Base-by-base conservation (phyloP, 2,113 vertebrate species). In the Nanger granti region DNA sequence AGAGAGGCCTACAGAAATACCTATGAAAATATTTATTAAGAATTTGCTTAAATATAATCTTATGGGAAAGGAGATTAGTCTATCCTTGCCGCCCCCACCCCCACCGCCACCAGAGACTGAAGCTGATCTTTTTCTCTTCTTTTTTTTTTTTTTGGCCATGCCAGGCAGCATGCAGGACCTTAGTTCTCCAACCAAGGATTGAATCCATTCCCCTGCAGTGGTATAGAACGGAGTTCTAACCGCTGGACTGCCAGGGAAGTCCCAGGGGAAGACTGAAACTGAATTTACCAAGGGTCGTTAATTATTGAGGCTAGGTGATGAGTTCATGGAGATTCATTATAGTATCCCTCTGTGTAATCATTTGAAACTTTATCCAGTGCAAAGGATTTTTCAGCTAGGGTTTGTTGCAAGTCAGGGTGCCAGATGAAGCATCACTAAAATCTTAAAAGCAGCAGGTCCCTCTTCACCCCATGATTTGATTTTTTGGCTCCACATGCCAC, bases 401-500 rank as follows among this genome's bases (percentile, higher is more conserved):
- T 95, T 95, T 90, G 84, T 95, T 97, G 92, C 59, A 92, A 97
- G 95, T 9, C 60, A 69, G 95, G 79, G 76, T 80, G 84, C 90
- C 15, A 28, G 89, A 52, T 83, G 93, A 95, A 96, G 20, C 89
- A 93, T 96, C 91, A 59, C 94, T 60, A 76, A 88, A 55, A 79
- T 57, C 91, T 41, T 22, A 0, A 5, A 44, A 64, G 93, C 0
- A 82, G 97, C 92, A 73, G 9, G 18, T 24, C 86, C 3, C 34
- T 59, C 18, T 31, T 34, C 7, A 9, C 91, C 88, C 88, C 49
- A 2, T 9, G 80, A 86, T 84, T 93, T 8, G 91, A 89, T 79
- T 95, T 54, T 64, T 9, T 29, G 18, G 76, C 57, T 69, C 80
- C 96, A 87, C 85, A 4, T 54, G 93, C 87, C 79, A 64, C 94